Evolutionary conservation across 2,888 invertebrate species (phyloP), one percentile per base, ranked within the genome.

Genomic region (Coleophora deauratella): DNA sequence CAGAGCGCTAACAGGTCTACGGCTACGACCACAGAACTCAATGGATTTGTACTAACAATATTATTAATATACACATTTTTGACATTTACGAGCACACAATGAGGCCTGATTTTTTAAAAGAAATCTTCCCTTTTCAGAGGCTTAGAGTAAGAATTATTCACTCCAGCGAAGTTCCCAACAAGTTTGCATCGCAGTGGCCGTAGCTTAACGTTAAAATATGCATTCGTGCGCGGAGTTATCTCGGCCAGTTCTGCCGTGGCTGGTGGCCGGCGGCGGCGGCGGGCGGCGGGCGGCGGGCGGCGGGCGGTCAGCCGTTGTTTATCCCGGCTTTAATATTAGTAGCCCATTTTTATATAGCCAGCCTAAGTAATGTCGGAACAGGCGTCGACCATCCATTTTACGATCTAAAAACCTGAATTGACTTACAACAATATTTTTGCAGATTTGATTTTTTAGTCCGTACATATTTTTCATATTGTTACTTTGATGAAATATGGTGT

Each of bases 121-220:
- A 31, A 21, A 28, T 33, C 33, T 46, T 59, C 61, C 55, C 51
- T 62, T 55, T 49, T 45, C 47, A 57, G 59, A 68, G 60, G 58
- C 56, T 64, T 66, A 66, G 66, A 72, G 62, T 67, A 75, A 74
- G 67, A 78, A 77, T 75, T 77, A 79, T 78, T 69, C 62, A 73
- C 62, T 71, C 56, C 59, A 61, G 55, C 60, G 57, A 77, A 80
- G 72, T 79, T 79, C 54, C 66, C 56, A 69, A 67, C 71, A 76
- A 79, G 78, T 75, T 77, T 71, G 71, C 72, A 67, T 65, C 65
- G 66, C 59, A 62, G 63, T 62, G 60, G 37, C 66, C 66, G 66
- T 68, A 72, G 75, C 71, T 77, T 70, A 73, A 69, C 68, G 76
- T 65, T 81, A 74, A 81, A 80, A 79, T 80, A 81, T 82, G 78